phyloP scores from a whole-genome alignment of 2,113 vertebrate genomes.

The Centropus unirufus region DNA sequence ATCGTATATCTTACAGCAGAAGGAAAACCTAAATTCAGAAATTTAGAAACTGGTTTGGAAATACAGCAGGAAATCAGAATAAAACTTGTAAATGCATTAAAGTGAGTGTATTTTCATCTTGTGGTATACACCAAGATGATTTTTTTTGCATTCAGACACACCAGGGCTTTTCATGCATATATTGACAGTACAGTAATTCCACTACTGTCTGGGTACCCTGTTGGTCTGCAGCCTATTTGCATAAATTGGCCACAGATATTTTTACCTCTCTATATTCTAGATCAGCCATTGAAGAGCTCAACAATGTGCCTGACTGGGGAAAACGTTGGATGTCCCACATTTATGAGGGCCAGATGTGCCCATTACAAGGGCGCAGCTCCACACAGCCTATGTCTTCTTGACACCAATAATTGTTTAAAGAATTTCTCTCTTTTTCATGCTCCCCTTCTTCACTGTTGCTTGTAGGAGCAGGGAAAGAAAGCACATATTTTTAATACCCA shows the following conservation, averaged over 20 bases:
- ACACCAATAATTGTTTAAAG: background rate
- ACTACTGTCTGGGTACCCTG: too few species aligned
- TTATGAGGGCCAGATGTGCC: too few species aligned
- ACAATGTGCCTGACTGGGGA: background rate
- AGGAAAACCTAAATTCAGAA: background rate
- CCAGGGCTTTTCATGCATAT: background rate
- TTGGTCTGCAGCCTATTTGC: background rate
- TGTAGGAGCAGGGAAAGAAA: background rate
- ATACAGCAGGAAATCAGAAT: background rate
- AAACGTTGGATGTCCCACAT: background rate
- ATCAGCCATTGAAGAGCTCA: background rate
- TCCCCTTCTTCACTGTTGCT: background rate
- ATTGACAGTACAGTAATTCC: rapidly evolving
- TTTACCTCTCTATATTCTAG: background rate
- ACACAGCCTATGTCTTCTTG: background rate
- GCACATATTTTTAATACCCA: background rate
- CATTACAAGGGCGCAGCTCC: background rate
- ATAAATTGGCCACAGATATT: background rate
- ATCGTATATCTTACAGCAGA: background rate
- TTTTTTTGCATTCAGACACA: background rate
- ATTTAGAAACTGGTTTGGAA: background rate
- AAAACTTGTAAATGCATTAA: background rate
- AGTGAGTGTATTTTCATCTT: background rate
- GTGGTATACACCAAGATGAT: background rate
- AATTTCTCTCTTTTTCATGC: background rate